Percentiles rank a stretch among this genome's conserved stretches.
These are phyloP conservation scores for Drosophila triauraria DNA, from an alignment of 1,140 invertebrate genomes.

Conservation along the genomic window DNA sequence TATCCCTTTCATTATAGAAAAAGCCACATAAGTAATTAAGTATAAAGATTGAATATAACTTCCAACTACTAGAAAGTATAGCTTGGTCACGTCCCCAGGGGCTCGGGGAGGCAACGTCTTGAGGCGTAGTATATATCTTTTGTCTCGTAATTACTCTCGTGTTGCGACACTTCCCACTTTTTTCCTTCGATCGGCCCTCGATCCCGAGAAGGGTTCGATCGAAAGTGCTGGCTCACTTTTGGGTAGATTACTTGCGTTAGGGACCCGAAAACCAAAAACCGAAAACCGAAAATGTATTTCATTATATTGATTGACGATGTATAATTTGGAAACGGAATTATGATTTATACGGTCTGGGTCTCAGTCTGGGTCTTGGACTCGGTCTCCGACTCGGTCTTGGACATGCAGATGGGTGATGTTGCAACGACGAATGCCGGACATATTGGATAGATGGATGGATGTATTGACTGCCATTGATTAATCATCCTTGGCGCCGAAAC, in stretches of 20 bases:
- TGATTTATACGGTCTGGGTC: slow-evolving; percentile 73
- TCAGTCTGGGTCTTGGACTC: neutral
- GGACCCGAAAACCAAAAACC: slow-evolving; percentile 1
- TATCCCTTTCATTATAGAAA: too few relatives aligned
- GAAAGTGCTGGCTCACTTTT: slow-evolving; percentile 72
- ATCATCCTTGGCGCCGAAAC: slow-evolving; percentile 75
- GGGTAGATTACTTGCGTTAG: slow-evolving; percentile 60
- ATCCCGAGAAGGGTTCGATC: slow-evolving; percentile 42
- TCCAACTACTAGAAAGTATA: neutral
- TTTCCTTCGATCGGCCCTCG: neutral
- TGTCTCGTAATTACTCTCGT: slow-evolving; percentile 31
- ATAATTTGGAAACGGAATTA: slow-evolving; percentile 79
- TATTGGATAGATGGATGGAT: slow-evolving; percentile 29
- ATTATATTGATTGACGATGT: slow-evolving; percentile 81
- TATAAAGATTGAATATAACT: too few relatives aligned
- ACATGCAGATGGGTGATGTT: slow-evolving; percentile 50
- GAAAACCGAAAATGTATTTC: slow-evolving; percentile 53
- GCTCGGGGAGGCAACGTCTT: neutral
- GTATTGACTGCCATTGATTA: slow-evolving; percentile 79
- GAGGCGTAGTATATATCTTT: slow-evolving; percentile 18
- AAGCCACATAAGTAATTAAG: too few relatives aligned
- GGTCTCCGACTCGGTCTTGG: neutral
- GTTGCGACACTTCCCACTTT: slow-evolving; percentile 33
- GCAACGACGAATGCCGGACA: slow-evolving; percentile 41
- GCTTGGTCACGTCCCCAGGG: slow-evolving; percentile 26